phyloP scores from a whole-genome alignment of 92 coral and sea anemone genomes.

The Epizoanthus illoricatus region DNA sequence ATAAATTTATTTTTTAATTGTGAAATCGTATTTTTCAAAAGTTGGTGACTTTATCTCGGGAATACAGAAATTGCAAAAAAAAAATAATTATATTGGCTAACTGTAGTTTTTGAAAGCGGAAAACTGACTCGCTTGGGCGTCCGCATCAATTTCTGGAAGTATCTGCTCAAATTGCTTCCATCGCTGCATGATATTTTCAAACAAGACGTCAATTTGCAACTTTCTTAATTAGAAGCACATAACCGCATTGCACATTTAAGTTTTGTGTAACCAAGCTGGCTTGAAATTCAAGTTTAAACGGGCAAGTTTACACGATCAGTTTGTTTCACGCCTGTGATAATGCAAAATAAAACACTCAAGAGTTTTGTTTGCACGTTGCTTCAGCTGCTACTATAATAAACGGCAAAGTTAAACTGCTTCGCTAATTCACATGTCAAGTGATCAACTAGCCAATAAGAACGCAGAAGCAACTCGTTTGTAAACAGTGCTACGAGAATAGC shows the following conservation, averaged over 20 bases:
- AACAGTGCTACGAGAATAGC: not conserved
- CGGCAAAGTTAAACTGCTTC: slow-evolving; percentile 8
- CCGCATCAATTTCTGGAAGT: not conserved
- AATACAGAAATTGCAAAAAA: too few relatives aligned
- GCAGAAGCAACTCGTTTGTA: not conserved
- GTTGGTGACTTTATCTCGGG: too few relatives aligned
- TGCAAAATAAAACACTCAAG: slow-evolving; percentile 3
- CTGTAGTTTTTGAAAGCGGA: not conserved
- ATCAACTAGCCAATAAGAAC: slow-evolving; percentile 9
- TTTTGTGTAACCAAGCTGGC: not conserved
- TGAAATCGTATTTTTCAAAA: too few relatives aligned
- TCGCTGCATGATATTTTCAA: not conserved
- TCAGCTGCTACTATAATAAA: slow-evolving; percentile 24
- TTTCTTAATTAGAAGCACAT: not conserved
- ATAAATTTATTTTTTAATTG: too few relatives aligned
- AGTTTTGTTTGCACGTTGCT: not conserved
- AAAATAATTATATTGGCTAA: not conserved
- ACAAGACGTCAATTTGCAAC: too few relatives aligned
- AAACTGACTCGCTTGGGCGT: slow-evolving; percentile 11
- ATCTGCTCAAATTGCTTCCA: not conserved
- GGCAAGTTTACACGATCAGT: slow-evolving; percentile 4
- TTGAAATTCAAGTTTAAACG: not conserved
- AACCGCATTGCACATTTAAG: not conserved
- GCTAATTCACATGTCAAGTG: slow-evolving; percentile 10
- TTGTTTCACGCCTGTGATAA: slow-evolving; percentile 12